Evolutionary conservation across 2,797 vertebrate genomes (phyloP), one percentile per base, ranked within the genome.

Genomic region (Sebastes itinus): DNA sequence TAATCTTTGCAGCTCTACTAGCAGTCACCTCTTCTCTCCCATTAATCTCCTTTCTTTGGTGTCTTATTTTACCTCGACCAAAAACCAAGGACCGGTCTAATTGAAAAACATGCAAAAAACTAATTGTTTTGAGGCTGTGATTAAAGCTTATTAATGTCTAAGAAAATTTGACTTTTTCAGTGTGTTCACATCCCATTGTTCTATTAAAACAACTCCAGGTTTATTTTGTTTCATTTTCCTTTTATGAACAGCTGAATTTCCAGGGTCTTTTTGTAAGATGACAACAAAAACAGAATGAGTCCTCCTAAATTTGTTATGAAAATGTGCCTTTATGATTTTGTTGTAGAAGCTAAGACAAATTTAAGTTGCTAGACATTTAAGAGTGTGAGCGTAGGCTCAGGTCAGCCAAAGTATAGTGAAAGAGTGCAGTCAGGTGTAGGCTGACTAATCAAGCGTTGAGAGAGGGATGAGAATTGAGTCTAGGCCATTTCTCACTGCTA

Each of bases 391-490:
- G 3, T 2, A 58, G 27, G 66, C 67, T 76, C 27, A 27, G 58
- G 42, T 68, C 68, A 78, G 72, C 33, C 14, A 10, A 27, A 79
- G 59, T 38, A 68, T 16, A 52, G 76, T 76, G 42, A 66, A 78
- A 66, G 75, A 70, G 82, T 67, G 64, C 66, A 68, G 79, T 82
- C 84, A 83, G 73, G 70, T 84, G 58, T 65, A 68, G 75, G 42
- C 82, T 88, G 82, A 82, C 78, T 86, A 88, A 90, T 92, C 86
- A 84, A 80, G 86, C 61, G 32, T 82, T 85, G 55, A 86, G 82
- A 86, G 80, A 77, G 33, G 76, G 70, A 90, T 92, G 81, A 85
- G 82, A 81, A 80, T 81, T 80, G 68, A 88, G 69, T 83, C 70
- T 22, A 52, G 60, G 77, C 72, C 68, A 85, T 90, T 90, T 88